Evolutionary conservation across 2,113 vertebrate species (phyloP).

Genomic region (Capricornis sumatraensis): DNA sequence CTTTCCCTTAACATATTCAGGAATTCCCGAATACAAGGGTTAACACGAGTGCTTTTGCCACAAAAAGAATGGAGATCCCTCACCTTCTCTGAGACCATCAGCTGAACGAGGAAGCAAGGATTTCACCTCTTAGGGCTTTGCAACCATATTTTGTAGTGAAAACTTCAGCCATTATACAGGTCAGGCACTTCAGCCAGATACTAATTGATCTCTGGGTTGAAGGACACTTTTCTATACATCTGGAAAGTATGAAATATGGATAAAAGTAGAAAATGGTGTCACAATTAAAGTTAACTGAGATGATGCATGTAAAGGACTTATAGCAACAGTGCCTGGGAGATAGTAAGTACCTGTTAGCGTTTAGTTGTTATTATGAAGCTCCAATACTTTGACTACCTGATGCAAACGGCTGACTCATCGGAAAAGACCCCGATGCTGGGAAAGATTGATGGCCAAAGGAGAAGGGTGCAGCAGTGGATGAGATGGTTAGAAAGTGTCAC

Average conservation of each 20-base stretch:
- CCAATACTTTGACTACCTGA: background rate
- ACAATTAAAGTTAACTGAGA: background rate
- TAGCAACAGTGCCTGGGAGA: background rate
- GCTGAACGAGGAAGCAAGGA: background rate
- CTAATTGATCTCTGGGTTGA: background rate
- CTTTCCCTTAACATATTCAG: background rate
- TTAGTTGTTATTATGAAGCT: background rate
- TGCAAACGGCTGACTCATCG: background rate
- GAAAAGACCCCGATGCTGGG: background rate
- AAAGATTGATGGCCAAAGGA: background rate
- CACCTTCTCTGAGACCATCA: background rate
- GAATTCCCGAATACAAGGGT: background rate
- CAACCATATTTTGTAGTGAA: background rate
- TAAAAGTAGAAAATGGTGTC: background rate
- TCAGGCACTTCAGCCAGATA: background rate
- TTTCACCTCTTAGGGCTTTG: background rate
- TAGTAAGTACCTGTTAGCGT: background rate
- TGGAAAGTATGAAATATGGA: background rate
- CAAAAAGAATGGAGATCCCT: background rate
- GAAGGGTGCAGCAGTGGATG: background rate
- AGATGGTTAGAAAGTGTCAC: background rate
- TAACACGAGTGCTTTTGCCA: background rate
- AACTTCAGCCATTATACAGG: background rate
- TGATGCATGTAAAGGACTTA: background rate
- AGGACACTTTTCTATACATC: background rate